Evolutionary conservation across 2,797 vertebrate species (phyloP).

Genomic region (Gallinago stenura): DNA sequence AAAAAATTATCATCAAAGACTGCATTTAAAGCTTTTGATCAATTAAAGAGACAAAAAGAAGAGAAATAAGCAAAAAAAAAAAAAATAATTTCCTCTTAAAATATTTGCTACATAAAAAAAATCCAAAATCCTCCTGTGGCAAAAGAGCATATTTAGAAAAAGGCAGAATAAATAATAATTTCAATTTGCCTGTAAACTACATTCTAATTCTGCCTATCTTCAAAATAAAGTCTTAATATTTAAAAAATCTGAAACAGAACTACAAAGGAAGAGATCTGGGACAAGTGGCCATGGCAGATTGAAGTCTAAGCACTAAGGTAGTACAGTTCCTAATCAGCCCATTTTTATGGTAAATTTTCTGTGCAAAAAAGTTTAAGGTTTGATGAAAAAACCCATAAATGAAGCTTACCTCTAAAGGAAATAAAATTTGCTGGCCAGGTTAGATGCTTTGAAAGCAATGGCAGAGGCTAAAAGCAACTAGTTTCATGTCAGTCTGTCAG

Average conservation of each 20-base stretch:
- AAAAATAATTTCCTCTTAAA: not conserved
- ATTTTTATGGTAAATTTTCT: not conserved
- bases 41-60: not conserved
- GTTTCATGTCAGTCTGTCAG: not conserved
- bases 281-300: not conserved
- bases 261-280: not conserved
- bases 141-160: not conserved
- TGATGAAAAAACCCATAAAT: not conserved
- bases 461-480: not conserved
- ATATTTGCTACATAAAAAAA: not conserved
- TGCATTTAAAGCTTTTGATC: not conserved
- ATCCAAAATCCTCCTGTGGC: not conserved
- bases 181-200: not conserved
- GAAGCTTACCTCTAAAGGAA: not conserved
- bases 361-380: not conserved
- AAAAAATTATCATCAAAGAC: not conserved
- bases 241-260: not conserved
- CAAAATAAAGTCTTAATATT: not conserved
- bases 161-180: not conserved
- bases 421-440: not conserved
- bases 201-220: not conserved
- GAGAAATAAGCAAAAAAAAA: not conserved
- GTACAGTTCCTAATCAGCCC: not conserved
- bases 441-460: not conserved
- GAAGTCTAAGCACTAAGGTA: not conserved